A percentile compares a stretch with the other conserved stretches of the same genome.
Evolutionary conservation across 2,888 invertebrate species (phyloP).

Genomic region (Zonitis immaculata): DNA sequence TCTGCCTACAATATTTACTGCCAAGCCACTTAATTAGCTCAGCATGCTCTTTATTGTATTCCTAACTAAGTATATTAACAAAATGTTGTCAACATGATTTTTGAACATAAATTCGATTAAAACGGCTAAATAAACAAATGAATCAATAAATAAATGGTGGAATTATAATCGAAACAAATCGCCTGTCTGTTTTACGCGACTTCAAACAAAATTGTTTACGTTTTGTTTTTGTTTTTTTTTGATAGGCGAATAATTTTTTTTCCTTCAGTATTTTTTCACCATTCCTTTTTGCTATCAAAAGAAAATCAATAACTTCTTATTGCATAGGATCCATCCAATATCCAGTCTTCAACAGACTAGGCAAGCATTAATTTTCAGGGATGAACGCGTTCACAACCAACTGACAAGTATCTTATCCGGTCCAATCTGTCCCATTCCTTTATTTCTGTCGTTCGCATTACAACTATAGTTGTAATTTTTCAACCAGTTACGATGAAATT

Average conservation of each 20-base stretch:
- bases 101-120: no score
- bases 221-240: background rate
- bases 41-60: slow-evolving; percentile 24
- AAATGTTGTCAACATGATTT: slow-evolving; percentile 3
- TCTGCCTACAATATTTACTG: slow-evolving; percentile 37
- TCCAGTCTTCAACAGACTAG: slow-evolving; percentile 6
- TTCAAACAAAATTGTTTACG: slow-evolving; percentile 1
- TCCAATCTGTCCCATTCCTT: slow-evolving; percentile 49
- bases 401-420: slow-evolving; percentile 50
- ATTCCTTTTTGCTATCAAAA: no score
- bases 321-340: background rate
- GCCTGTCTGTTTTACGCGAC: slow-evolving; percentile 1
- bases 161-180: slow-evolving; percentile 14
- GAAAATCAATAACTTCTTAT: background rate
- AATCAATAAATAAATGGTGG: no score
- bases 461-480: no score
- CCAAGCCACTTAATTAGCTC: slow-evolving; percentile 33
- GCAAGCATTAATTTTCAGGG: slow-evolving; percentile 49
- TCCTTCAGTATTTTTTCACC: no score
- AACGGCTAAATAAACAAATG: no score
- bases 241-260: background rate
- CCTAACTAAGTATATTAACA: background rate
- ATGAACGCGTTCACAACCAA: slow-evolving; percentile 47
- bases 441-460: slow-evolving; percentile 46
- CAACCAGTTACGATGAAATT: no score